Evolutionary conservation across 2,113 vertebrate species (phyloP), one percentile per base, ranked within the genome.

Genomic region (Protobothrops mucrosquamatus): DNA sequence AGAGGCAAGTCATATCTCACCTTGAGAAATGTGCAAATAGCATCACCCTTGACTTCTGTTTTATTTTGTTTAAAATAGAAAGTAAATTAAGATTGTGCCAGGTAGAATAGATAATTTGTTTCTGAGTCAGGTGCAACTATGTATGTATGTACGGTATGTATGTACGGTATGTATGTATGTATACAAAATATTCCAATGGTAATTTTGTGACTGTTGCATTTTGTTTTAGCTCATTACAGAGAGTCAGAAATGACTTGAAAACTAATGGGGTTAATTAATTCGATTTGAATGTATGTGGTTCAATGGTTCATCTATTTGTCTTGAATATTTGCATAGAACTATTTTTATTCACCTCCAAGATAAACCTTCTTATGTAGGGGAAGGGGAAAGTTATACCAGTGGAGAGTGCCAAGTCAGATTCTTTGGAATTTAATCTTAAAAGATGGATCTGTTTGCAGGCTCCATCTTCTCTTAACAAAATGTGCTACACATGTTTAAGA

Each of bases 41-140:
- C 39, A 56, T 51, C 34, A 39, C 39, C 39, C 52, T 89, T 92
- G 61, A 81, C 4, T 43, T 54, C n/a, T 26, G 24, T 39, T 69
- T 88, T 74, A 54, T 92, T 74, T 91, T 92, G 59, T 74, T 43
- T 89, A 85, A 48, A 89, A 89, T 92, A 89, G 61, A 55, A 48
- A 43, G 74, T 81, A 29, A 89, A 81, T 81, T 52, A 81, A 22
- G 24, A 55, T 92, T 88, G 46, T 89, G 52, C 88, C 89, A 92
- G 54, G 64, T 89, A 48, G 12, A 81, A 55, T 12, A 89, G 56
- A 34, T 74, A 92, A 74, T 89, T n/a, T 15, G 8, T 52, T 59
- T 85, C 52, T 91, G 24, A 48, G 6, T 86, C 15, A 87, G 1
- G 3, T 55, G 51, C 52, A 55, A 51, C 29, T 18, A 3, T 69